phyloP scores from a whole-genome alignment of 2,797 vertebrate genomes.

The Bufotes viridis region DNA sequence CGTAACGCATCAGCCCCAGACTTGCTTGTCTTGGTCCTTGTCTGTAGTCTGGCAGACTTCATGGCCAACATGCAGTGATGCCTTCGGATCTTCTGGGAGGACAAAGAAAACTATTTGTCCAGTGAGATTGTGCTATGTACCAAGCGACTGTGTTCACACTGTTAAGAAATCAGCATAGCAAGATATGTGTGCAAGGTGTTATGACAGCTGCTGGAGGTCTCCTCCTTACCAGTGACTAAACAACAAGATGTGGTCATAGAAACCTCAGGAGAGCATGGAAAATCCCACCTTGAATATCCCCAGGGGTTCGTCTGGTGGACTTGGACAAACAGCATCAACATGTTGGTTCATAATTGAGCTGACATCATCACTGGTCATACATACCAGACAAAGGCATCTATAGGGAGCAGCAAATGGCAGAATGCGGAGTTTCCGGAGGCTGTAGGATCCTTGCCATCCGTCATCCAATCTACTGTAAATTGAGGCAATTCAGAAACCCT shows the following conservation, averaged over 20 bases:
- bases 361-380: slow-evolving; percentile 4
- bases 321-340: not conserved
- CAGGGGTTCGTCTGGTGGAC: not conserved
- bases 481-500: not conserved
- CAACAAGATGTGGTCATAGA: not conserved
- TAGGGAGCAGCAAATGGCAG: not conserved
- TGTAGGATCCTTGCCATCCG: not conserved
- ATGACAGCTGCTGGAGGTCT: not conserved
- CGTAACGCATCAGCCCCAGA: not conserved
- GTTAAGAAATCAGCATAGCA: not conserved
- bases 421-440: not conserved
- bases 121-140: not conserved
- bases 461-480: not conserved
- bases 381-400: not conserved
- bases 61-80: not conserved
- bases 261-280: not conserved
- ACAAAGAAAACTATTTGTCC: not conserved
- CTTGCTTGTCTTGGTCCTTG: not conserved
- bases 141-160: not conserved
- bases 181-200: not conserved
- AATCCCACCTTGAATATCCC: not conserved
- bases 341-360: not conserved
- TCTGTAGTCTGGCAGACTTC: not conserved
- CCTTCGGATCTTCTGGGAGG: not conserved
- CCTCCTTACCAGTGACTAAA: not conserved